Evolutionary conservation across 2,113 vertebrate species (phyloP), one percentile per base, ranked within the genome.

Genomic region (Lamprotornis superbus): DNA sequence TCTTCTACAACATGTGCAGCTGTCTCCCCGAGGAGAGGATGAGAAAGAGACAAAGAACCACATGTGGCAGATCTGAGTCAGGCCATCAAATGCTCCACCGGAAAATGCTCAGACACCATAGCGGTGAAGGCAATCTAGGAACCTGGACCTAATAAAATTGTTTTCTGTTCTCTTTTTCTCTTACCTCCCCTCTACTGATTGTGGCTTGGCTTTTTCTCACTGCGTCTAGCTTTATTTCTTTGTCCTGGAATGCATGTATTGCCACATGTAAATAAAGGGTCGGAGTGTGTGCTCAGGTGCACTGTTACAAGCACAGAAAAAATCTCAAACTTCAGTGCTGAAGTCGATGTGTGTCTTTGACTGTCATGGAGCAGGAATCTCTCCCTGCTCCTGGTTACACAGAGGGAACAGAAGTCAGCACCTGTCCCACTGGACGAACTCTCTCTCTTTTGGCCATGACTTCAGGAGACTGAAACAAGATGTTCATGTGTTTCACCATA

Each of bases 141-240:
- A 95, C 68, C 9, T 20, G 75, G 52, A 49, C 9, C 6, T 60
- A 91, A 90, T 30, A 83, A 55, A 57, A 35, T 63, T 33, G 33
- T 63, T 95, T 93, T 92, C 93, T 96, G 93, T 95, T 92, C 93
- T 93, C 91, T 70, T 95, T 93, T 92, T 80, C 60, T 87, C 27
- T 67, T 84, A 61, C 57, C 12, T 74, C 16, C 27, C 8, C 27
- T 92, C 57, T 37, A 3, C 40, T 88, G 53, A n/a, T 15, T 31
- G 49, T 60, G 65, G 35, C 39, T 37, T 7, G 56, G 15, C 12
- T 76, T 83, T 71, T 80, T 64, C 68, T 74, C 30, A 28, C 35
- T 31, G 9, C 64, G 15, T 44, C 30, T 85, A 52, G 15, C 24
- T 70, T 64, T 37, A 73, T 37, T 69, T 76, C 12, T 81, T 70